Evolutionary conservation across 1,140 invertebrate species (phyloP).

Genomic region (Panulirus ornatus): DNA sequence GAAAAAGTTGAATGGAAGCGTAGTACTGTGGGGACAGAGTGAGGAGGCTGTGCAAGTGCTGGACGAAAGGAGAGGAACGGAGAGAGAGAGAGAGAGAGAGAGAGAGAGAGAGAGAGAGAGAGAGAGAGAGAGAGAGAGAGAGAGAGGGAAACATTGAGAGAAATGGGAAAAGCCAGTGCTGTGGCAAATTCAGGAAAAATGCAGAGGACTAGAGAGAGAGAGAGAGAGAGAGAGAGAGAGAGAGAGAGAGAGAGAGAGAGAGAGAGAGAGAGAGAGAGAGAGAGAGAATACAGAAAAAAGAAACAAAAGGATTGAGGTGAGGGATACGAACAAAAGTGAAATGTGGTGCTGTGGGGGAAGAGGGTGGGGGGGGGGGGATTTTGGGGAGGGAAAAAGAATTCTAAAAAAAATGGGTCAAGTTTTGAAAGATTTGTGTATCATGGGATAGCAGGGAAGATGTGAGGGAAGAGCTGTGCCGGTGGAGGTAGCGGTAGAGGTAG

Average conservation of each 20-base stretch:
- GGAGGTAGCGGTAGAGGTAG: background rate
- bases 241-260: background rate
- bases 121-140: background rate
- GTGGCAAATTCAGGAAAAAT: background rate
- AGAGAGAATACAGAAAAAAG: background rate
- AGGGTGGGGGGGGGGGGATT: background rate
- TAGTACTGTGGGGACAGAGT: background rate
- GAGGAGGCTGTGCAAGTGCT: too few relatives aligned
- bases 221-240: background rate
- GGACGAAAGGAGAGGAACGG: background rate
- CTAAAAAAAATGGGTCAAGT: background rate
- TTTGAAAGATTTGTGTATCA: background rate
- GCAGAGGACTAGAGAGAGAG: background rate
- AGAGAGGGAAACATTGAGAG: background rate
- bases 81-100: background rate
- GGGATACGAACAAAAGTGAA: background rate
- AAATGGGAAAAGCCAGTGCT: background rate
- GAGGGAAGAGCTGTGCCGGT: background rate
- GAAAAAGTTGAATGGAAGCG: background rate
- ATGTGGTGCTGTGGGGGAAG: background rate
- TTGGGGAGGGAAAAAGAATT: background rate
- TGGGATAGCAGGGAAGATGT: background rate
- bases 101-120: background rate
- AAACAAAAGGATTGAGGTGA: background rate
- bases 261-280: slow-evolving; percentile 12